A percentile compares a stretch with the other conserved stretches of the same genome.
These are phyloP conservation scores for Capromys pilorides DNA, from an alignment of 2,797 vertebrate genomes.

Conservation along the genomic window DNA sequence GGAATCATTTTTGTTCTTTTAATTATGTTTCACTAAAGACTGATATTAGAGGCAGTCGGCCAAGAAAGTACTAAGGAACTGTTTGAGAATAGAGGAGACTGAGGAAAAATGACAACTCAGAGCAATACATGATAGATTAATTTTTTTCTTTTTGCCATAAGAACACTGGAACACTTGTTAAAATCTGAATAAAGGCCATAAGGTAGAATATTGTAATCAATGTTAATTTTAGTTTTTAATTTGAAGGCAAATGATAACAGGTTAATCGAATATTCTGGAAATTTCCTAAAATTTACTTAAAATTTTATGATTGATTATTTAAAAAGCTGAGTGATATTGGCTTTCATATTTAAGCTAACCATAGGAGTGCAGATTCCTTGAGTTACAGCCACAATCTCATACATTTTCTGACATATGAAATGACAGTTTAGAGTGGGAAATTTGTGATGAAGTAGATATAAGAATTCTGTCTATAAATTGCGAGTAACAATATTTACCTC, in stretches of 20 bases:
- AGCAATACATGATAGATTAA: background rate
- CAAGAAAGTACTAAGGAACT: background rate
- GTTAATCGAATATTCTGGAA: background rate
- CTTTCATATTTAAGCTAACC: conserved; percentile 45
- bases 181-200: conserved; percentile 9
- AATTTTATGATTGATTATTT: conserved; percentile 27
- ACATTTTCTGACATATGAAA: background rate
- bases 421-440: conserved; percentile 9
- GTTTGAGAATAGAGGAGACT: conserved; percentile 34
- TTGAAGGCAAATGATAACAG: background rate
- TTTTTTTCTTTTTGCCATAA: background rate
- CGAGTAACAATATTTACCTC: conserved; percentile 15
- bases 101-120: conserved; percentile 30
- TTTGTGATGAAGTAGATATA: conserved; percentile 15
- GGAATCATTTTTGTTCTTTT: conserved; percentile 35
- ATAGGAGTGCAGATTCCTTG: conserved; percentile 34
- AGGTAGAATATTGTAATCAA: background rate
- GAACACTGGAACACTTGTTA: background rate
- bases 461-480: background rate
- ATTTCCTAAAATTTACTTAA: conserved; percentile 16
- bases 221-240: conserved; percentile 46
- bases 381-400: conserved; percentile 32
- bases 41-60: background rate
- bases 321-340: background rate
- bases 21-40: conserved; percentile 38